phyloP scores from a whole-genome alignment of 2,888 invertebrate genomes.

The Altica lythri region DNA sequence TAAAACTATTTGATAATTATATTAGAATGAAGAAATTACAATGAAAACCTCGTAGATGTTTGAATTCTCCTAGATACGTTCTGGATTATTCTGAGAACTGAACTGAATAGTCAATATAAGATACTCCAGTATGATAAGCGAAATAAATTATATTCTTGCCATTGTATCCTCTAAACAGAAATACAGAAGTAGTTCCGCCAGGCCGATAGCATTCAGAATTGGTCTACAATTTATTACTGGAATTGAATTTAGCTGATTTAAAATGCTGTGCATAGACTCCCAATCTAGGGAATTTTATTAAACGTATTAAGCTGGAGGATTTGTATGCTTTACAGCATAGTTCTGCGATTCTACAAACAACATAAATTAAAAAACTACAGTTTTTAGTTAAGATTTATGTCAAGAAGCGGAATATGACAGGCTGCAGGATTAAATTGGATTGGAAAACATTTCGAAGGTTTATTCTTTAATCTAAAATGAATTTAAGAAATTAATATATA shows the following conservation, averaged over 20 bases:
- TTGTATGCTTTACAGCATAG: constrained; percentile 8
- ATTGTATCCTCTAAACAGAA: constrained; percentile 24
- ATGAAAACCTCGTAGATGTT: too few relatives aligned
- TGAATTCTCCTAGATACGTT: too few relatives aligned
- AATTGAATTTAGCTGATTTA: constrained; percentile 25
- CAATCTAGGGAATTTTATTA: constrained; percentile 21
- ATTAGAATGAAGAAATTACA: too few relatives aligned
- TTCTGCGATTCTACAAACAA: neutral
- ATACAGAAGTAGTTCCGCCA: constrained; percentile 18
- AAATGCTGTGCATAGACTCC: constrained; percentile 22
- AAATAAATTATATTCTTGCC: constrained; percentile 24
- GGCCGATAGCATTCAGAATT: constrained; percentile 23
- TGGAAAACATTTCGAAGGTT: neutral
- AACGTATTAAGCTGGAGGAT: constrained; percentile 11
- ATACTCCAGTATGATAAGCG: constrained; percentile 13
- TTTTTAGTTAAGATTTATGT: constrained; percentile 9
- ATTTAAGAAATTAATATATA: too few relatives aligned
- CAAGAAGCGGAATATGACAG: neutral
- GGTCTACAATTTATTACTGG: constrained; percentile 24
- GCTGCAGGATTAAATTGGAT: neutral
- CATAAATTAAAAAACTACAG: constrained; percentile 3
- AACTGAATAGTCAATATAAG: constrained; percentile 20
- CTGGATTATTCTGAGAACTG: constrained; percentile 3
- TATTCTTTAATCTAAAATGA: constrained; percentile 19
- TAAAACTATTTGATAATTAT: too few relatives aligned